These are phyloP conservation scores for Camptogramma bilineatum DNA, from an alignment of 2,888 invertebrate species.

Conservation along the genomic window DNA sequence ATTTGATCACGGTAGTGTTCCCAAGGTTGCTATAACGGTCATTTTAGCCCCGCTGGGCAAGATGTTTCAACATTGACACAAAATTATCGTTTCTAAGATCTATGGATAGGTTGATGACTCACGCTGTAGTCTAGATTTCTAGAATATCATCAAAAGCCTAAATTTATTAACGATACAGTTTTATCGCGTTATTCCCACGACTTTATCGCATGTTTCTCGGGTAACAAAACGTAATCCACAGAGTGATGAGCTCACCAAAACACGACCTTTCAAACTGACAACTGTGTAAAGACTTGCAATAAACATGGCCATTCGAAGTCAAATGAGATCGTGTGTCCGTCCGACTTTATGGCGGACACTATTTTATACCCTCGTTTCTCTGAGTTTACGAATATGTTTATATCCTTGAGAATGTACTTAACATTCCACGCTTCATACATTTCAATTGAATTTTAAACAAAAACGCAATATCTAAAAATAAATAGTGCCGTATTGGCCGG, in stretches of 20 bases:
- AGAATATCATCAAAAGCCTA: too few relatives aligned
- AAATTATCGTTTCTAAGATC: too few relatives aligned
- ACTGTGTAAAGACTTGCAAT: slow-evolving; percentile 10
- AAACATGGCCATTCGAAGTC: slow-evolving; percentile 28
- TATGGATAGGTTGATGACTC: too few relatives aligned
- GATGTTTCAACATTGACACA: too few relatives aligned
- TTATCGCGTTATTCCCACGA: neutral
- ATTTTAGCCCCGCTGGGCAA: too few relatives aligned
- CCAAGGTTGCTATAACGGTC: too few relatives aligned
- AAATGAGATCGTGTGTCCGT: slow-evolving; percentile 27
- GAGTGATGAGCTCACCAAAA: neutral
- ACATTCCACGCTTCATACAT: slow-evolving; percentile 6
- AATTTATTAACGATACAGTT: too few relatives aligned
- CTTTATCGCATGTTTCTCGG: neutral
- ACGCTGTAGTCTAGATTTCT: too few relatives aligned
- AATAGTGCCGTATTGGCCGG: too few relatives aligned
- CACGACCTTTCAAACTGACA: slow-evolving; percentile 6
- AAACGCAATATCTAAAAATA: slow-evolving; percentile 1
- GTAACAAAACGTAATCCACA: neutral
- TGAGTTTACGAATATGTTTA: slow-evolving; percentile 18
- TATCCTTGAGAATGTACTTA: slow-evolving; percentile 10
- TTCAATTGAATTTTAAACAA: slow-evolving; percentile 12
- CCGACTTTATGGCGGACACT: slow-evolving; percentile 30
- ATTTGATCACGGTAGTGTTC: too few relatives aligned
- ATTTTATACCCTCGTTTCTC: slow-evolving; percentile 30